Base-by-base conservation (phyloP, 2,888 invertebrate species). In the Eupithecia abbreviata region DNA sequence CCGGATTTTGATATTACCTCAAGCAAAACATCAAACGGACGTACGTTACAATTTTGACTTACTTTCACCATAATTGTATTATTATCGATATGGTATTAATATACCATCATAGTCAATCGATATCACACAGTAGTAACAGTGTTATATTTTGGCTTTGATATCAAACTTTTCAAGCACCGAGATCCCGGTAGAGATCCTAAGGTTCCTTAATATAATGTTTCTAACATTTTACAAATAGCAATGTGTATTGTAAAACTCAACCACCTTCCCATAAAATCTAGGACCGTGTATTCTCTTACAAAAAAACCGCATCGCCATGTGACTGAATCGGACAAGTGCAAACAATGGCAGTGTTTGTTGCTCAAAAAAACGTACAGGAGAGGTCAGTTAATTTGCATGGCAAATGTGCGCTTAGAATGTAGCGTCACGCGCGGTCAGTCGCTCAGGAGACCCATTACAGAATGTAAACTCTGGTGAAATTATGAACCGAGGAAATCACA, bases 381-480 rank as follows among this genome's bases (percentile, higher is more conserved):
- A 87, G 90, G 89, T 90, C 91, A 90, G 90, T 91, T 92, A 89
- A 95, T 95, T 95, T 94, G 91, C 92, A 95, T 95, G 86, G 90
- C 92, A 95, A 95, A 93, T 91, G 90, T 86, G 88, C 91, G 92
- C 90, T 95, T 95, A 94, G 93, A 91, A 95, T 95, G 95, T 90
- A 87, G 84, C 89, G 94, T 89, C 95, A 95, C 95, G 95, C 88
- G 89, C 94, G 91, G 84, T 83, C 86, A 86, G 82, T 87, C 87
- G 85, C 86, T 86, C 87, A 86, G 86, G 91, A 90, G 90, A 90
- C 72, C 80, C 81, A 82, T 82, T 76, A 76, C 72, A 76, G 67
- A 71, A 74, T 85, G 86, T 72, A 76, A 76, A 75, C 73, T 77
- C 74, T 69, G 71, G 75, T 71, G 47, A 75, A 77, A 79, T 75